phyloP scores from a whole-genome alignment of 2,888 invertebrate species.

The Liopterus haemorrhoidalis region DNA sequence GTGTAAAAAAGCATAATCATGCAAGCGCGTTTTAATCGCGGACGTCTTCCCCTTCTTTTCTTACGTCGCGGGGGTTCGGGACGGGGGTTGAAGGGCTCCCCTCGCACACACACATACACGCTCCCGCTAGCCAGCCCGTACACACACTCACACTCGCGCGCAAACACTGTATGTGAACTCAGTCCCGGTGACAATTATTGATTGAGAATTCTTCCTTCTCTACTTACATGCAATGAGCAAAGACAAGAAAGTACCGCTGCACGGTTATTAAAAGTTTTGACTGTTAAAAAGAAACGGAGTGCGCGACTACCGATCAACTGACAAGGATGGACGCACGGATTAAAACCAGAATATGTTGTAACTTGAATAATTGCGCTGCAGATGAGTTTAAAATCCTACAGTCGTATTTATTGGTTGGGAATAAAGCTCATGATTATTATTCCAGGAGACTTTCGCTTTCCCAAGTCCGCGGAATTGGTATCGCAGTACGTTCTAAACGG shows the following conservation, averaged over 20 bases:
- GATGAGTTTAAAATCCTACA: slow-evolving; percentile 46
- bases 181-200: slow-evolving; percentile 64
- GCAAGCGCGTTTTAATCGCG: slow-evolving; percentile 23
- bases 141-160: slow-evolving; percentile 11
- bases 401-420: slow-evolving; percentile 45
- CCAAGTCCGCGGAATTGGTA: slow-evolving; percentile 24
- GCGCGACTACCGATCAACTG: slow-evolving; percentile 15
- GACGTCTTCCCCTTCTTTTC: slow-evolving; percentile 12
- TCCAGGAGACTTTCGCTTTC: slow-evolving; percentile 44
- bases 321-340: slow-evolving; percentile 36
- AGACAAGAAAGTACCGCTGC: slow-evolving; percentile 39
- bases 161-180: slow-evolving; percentile 3
- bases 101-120: neutral
- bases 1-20: slow-evolving; percentile 22
- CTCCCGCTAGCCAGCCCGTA: neutral
- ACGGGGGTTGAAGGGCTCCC: neutral
- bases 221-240: slow-evolving; percentile 44
- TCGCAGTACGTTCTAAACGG: slow-evolving; percentile 4
- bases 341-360: slow-evolving; percentile 47
- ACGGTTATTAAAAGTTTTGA: slow-evolving; percentile 47
- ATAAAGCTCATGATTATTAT: slow-evolving; percentile 44
- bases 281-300: slow-evolving; percentile 44
- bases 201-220: slow-evolving; percentile 61
- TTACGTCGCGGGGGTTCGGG: slow-evolving; percentile 1
- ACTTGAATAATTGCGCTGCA: slow-evolving; percentile 47